Conservation (phyloP, 2,113 vertebrate species). For the Dascyllus trimaculatus region DNA sequence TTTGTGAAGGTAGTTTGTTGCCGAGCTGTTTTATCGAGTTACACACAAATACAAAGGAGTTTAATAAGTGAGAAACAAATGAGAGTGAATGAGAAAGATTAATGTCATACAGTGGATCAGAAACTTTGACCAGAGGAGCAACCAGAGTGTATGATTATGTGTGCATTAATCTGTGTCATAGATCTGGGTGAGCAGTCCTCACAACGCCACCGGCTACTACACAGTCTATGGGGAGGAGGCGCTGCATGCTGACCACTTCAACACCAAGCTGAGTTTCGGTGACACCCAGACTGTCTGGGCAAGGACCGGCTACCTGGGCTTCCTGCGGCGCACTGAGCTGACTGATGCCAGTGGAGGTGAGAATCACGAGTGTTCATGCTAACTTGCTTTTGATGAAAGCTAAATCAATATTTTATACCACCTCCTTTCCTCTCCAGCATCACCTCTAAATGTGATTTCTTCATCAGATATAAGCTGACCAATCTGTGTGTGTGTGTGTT, state of each 20-base stretch:
- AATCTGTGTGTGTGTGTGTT: conserved; percentile 30
- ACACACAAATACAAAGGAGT: too few species aligned
- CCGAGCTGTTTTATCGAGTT: too few species aligned
- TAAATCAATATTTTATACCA: background rate
- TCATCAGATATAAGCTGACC: background rate
- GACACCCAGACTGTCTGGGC: conserved; percentile 96
- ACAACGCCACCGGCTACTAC: conserved; percentile 96
- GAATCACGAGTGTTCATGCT: conserved; percentile 10
- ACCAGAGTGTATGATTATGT: background rate
- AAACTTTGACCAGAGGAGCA: background rate
- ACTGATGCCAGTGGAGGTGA: conserved; percentile 96
- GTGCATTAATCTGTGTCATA: conserved; percentile 56
- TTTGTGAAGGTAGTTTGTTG: too few species aligned
- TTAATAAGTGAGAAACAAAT: too few species aligned
- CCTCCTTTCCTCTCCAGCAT: too few species aligned
- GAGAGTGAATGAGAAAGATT: too few species aligned
- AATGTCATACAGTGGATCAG: background rate
- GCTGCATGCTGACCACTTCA: conserved; percentile 95
- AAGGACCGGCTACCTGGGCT: conserved; percentile 95
- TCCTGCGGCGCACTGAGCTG: conserved; percentile 95
- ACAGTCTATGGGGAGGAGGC: conserved; percentile 95
- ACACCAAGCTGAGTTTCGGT: conserved; percentile 93
- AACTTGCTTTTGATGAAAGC: background rate
- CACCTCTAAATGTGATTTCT: background rate
- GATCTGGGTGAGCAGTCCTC: conserved; percentile 97